Base-by-base conservation (phyloP, 2,888 invertebrate genomes). In the Trichacis sp. region DNA sequence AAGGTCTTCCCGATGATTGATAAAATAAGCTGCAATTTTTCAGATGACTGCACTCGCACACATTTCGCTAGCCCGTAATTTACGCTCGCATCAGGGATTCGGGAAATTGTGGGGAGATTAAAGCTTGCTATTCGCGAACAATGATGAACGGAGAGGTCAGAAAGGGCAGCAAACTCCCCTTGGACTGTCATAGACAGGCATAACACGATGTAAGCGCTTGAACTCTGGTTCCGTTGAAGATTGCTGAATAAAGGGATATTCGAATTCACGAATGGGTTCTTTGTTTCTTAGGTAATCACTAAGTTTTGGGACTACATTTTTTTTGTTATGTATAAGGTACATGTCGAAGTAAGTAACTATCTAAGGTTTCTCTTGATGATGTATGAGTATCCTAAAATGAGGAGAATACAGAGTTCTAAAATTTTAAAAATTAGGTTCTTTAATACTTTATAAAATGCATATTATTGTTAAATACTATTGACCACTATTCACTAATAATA, bases 1-100 rank as follows among this genome's bases (percentile, higher is more conserved):
- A 58, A 40, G 49, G 63, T 64, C 49, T 58, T 53, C 42, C 43
- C 40, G 62, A 68, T 65, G 74, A 77, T 76, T 71, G 72, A 68
- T 55, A 72, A 77, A 79, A 80, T 80, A 80, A 78, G 77, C 77
- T 75, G 75, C 77, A 80, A 81, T 80, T 81, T 81, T 81, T 79
- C 75, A 73, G 75, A 72, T 71, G 80, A 78, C 56, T 60, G 74
- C 61, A 47, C 75, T 66, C 45, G 65, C 63, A 69, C 69, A 65
- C 64, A 68, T 68, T 68, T 60, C 36, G 51, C 52, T 51, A 42
- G 51, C 42, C 60, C 49, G 65, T 69, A 69, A 69, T 66, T 69
- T 64, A 55, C 38, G 59, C 46, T 55, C 56, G 60, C 58, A 43
- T 48, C 55, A 38, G 66, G 63, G 74, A 72, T 72, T 66, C 54